Evolutionary conservation across 2,113 vertebrate species (phyloP).

Genomic region (Triplophysa siluroides): DNA sequence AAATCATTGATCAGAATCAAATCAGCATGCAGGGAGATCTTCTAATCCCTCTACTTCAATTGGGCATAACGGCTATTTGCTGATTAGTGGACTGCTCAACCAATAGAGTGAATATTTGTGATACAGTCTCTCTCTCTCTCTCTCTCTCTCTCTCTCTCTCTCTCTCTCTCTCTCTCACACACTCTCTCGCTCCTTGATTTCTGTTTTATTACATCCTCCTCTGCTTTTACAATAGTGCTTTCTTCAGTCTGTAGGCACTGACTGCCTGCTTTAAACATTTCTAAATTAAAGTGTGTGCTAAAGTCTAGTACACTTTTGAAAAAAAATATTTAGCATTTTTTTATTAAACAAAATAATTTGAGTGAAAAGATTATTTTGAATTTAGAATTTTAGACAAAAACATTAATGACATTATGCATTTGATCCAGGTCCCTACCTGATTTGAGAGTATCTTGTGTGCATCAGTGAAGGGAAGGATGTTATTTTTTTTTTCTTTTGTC

Average conservation of each 20-base stretch:
- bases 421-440: background rate
- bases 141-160: background rate
- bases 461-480: background rate
- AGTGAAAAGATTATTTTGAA: too few species aligned
- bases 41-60: conserved; percentile 44
- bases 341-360: too few species aligned
- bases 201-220: background rate
- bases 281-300: too few species aligned
- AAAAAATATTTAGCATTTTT: too few species aligned
- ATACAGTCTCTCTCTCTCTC: conserved; percentile 8
- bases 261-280: too few species aligned
- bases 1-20: conserved; percentile 70
- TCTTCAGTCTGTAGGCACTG: background rate
- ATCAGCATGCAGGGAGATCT: conserved; percentile 47
- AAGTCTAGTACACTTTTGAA: too few species aligned
- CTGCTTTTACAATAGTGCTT: background rate
- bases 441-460: background rate
- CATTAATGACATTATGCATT: background rate
- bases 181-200: background rate
- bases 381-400: too few species aligned
- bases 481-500: too few species aligned
- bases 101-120: background rate
- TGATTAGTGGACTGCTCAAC: conserved; percentile 46
- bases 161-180: conserved; percentile 4
- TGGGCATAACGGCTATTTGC: conserved; percentile 44